Evolutionary conservation across 2,113 vertebrate species (phyloP).

Genomic region (Anguilla rostrata): DNA sequence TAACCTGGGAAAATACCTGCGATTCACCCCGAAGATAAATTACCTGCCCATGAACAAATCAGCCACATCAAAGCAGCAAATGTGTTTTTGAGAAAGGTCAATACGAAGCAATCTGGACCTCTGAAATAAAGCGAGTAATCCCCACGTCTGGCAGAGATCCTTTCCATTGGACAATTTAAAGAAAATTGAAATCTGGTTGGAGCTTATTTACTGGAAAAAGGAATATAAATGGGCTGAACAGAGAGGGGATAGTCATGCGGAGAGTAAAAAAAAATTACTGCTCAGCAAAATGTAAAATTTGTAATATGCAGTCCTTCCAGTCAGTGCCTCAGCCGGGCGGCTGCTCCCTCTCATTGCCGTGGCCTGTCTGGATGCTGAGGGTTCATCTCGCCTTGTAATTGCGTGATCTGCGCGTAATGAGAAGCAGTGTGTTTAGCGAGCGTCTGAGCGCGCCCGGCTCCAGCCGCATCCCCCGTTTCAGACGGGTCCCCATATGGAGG

Average conservation of each 20-base stretch:
- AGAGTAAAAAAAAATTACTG: conserved; percentile 14
- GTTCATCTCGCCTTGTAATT: conserved; percentile 7
- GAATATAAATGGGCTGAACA: not conserved
- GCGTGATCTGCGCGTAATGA: not conserved
- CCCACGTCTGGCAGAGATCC: not conserved
- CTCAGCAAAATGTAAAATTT: not conserved
- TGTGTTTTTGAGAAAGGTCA: conserved; percentile 11
- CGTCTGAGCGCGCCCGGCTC: not conserved
- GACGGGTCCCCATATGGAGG: conserved; percentile 5
- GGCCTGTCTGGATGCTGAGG: not conserved
- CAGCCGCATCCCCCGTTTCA: not conserved
- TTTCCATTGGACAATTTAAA: conserved; percentile 18
- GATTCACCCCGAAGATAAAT: conserved; percentile 17
- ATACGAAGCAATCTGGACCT: conserved; percentile 7
- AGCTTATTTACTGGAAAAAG: conserved; percentile 21
- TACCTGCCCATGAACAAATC: not conserved
- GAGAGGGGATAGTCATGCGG: not conserved
- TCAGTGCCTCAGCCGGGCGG: not conserved
- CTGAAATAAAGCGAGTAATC: conserved; percentile 9
- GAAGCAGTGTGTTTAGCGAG: not conserved
- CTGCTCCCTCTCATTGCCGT: not conserved
- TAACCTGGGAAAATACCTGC: conserved; percentile 1
- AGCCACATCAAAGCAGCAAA: not conserved
- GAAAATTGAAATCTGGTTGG: conserved; percentile 17
- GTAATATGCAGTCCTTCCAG: not conserved